Conservation (phyloP, 2,113 vertebrate species). For the Apeltes quadracus region DNA sequence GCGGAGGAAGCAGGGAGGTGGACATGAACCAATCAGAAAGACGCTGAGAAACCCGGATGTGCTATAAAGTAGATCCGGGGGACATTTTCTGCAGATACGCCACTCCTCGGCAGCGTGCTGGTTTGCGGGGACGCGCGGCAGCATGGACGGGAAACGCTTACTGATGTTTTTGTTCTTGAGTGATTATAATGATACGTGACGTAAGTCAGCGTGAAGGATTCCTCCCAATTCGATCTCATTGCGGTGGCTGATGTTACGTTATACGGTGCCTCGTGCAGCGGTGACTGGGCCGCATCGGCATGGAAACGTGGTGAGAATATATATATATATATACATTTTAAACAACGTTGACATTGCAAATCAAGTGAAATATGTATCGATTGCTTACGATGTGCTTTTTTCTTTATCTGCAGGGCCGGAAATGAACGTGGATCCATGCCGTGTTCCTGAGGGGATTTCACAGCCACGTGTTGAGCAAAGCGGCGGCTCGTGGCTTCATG, state of each 20-base stretch:
- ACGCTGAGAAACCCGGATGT: slow-evolving; percentile 40
- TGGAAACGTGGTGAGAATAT: slow-evolving; percentile 16
- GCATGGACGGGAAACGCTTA: fast-evolving
- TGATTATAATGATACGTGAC: background rate
- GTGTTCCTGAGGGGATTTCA: background rate
- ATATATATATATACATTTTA: fast-evolving
- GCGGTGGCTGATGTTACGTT: too few species aligned
- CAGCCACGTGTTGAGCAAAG: slow-evolving; percentile 21
- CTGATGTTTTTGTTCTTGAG: fast-evolving
- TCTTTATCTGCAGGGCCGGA: background rate
- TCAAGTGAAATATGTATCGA: fast-evolving
- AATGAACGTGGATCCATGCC: background rate
- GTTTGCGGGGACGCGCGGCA: fast-evolving
- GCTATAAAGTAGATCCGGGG: slow-evolving; percentile 58
- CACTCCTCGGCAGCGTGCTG: background rate
- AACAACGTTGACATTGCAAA: background rate
- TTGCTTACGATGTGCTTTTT: background rate
- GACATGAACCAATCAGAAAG: slow-evolving; percentile 52
- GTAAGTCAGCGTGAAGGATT: too few species aligned
- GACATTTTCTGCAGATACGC: slow-evolving; percentile 7
- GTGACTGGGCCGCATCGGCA: slow-evolving; percentile 12
- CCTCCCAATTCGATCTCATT: background rate
- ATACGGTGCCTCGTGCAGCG: background rate
- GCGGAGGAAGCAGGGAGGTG: background rate
- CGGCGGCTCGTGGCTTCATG: background rate